Base-by-base conservation (phyloP, 1,140 invertebrate genomes). In the Platyura marginata region DNA sequence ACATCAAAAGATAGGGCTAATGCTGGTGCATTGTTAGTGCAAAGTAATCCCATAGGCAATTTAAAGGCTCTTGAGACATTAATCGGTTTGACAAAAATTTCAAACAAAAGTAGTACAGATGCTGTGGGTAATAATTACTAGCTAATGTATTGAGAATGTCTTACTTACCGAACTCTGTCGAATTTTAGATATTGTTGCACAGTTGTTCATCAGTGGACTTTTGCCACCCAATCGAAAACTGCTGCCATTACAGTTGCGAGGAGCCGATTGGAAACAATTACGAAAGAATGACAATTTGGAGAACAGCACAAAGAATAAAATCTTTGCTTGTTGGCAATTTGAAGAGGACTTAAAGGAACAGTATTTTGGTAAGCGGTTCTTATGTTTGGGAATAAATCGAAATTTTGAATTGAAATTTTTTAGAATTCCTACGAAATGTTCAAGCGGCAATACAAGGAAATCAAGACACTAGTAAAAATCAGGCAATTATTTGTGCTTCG, bases 1-100 rank as follows among this genome's bases (percentile, higher is more conserved):
- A 86, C 84, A 4, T 62, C 71, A 1, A 66, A 69, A 3, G 87
- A 90, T 63, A 81, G 79, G 53, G 64, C 86, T 40, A 83, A 84
- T 42, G 82, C 84, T 1, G 69, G 72, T 21, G 75, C 79, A 3
- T 50, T 90, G 9, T 57, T 80, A 9, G 70, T 88, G 8, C 81
- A 86, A 51, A 76, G 85, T 46, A 77, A 78, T 48, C 77, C 82
- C 0, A 64, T 85, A 25, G 78, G 81, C 51, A 82, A 81, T 55
- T 49, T 89, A 0, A 41, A 58, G 4, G 64, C 71, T 21, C 50
- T 90, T 0, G 65, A 70, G 13, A 65, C 58, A 11, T 55, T 91
- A 0, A 64, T 89, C n/a, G 62, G 61, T 22, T 74, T 81, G 62
- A 70, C 82, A 1, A 74, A 75, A 57, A 64, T 76, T 16, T 77